Evolutionary conservation across 2,797 vertebrate genomes (phyloP).

Genomic region (Protonibea diacanthus): DNA sequence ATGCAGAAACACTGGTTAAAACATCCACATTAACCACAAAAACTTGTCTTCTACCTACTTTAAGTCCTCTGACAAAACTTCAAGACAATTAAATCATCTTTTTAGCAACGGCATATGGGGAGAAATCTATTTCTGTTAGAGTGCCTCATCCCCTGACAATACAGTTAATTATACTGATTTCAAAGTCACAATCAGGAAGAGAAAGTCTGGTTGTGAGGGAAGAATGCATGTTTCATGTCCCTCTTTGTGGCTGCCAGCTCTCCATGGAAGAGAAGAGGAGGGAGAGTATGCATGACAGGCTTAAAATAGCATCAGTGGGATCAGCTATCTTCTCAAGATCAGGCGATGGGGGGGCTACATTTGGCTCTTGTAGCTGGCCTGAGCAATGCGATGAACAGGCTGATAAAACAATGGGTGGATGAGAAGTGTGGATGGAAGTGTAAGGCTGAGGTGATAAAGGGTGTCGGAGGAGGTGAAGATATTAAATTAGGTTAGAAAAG

Average conservation of each 20-base stretch:
- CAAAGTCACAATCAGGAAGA: slow-evolving; percentile 69
- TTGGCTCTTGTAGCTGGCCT: slow-evolving; percentile 48
- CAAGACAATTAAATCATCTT: slow-evolving; percentile 64
- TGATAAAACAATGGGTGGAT: slow-evolving; percentile 52
- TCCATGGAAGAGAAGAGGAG: slow-evolving; percentile 52
- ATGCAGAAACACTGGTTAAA: slow-evolving; percentile 2
- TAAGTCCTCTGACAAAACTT: slow-evolving; percentile 54
- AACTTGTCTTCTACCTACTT: slow-evolving; percentile 28
- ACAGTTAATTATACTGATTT: slow-evolving; percentile 77
- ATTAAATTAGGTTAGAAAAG: slow-evolving; percentile 50
- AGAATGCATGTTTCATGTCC: slow-evolving; percentile 72
- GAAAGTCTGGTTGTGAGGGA: slow-evolving; percentile 64
- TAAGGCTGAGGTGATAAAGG: slow-evolving; percentile 50
- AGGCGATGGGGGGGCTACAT: slow-evolving; percentile 52
- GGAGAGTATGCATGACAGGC: slow-evolving; percentile 59
- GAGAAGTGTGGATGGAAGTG: slow-evolving; percentile 49
- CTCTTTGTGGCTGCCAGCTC: slow-evolving; percentile 68
- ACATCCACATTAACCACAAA: neutral
- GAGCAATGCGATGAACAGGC: slow-evolving; percentile 45
- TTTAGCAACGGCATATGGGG: slow-evolving; percentile 69
- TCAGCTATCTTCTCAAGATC: slow-evolving; percentile 77
- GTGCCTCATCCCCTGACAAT: slow-evolving; percentile 65
- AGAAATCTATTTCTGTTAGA: slow-evolving; percentile 67
- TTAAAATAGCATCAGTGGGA: slow-evolving; percentile 81
- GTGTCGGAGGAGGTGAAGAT: slow-evolving; percentile 32